A percentile compares a stretch with the other conserved stretches of the same genome.
Evolutionary conservation across 2,888 invertebrate species (phyloP).

Genomic region (Leptothorax acervorum): DNA sequence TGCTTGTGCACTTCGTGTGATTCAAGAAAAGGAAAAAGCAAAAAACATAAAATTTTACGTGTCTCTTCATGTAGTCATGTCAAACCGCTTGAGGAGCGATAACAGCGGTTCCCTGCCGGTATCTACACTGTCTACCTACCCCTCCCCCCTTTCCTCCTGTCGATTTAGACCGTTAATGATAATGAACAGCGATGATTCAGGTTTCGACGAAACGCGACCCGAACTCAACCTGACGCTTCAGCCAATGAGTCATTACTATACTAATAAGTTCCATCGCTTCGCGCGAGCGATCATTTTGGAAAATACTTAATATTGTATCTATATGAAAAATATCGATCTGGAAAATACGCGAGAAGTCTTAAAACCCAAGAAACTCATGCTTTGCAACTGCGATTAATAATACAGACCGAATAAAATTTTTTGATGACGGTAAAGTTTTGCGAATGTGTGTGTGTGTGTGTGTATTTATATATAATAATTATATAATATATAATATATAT

Average conservation of each 20-base stretch:
- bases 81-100: background rate
- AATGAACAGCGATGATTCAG: slow-evolving; percentile 71
- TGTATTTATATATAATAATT: too few species aligned
- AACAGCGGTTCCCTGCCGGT: background rate
- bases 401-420: background rate
- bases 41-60: background rate
- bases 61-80: too few species aligned
- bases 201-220: slow-evolving; percentile 72
- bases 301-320: background rate
- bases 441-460: too few species aligned
- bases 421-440: too few species aligned
- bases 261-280: background rate
- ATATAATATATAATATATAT: too few species aligned
- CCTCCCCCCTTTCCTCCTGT: too few species aligned
- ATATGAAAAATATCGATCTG: slow-evolving; percentile 1
- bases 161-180: slow-evolving; percentile 41
- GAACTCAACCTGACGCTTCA: slow-evolving; percentile 49
- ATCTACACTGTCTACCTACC: too few species aligned
- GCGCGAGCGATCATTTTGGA: background rate
- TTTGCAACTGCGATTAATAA: slow-evolving; percentile 2
- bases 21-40: slow-evolving; percentile 28
- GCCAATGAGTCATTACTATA: slow-evolving; percentile 66
- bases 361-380: background rate
- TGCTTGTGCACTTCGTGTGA: slow-evolving; percentile 25
- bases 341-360: background rate